Conservation (phyloP, 2,113 vertebrate genomes). For the Chauna torquata region DNA sequence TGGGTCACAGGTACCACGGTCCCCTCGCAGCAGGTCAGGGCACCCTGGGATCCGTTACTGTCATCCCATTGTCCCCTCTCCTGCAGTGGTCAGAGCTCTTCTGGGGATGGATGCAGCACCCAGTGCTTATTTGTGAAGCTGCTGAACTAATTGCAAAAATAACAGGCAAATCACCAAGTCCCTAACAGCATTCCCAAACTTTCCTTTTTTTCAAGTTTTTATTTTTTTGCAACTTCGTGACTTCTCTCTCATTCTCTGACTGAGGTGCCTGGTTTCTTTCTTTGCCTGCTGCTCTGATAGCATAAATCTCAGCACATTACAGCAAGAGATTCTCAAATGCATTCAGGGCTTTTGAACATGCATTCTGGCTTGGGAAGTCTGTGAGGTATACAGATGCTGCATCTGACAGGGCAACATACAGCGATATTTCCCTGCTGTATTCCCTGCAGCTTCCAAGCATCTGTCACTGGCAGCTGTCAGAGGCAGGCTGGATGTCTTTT, state of each 20-base stretch:
- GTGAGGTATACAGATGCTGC: neutral
- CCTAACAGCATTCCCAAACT: neutral
- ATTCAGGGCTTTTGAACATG: neutral
- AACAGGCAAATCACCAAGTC: neutral
- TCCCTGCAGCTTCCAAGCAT: neutral
- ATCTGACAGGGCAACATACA: accelerated
- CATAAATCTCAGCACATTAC: neutral
- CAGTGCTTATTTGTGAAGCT: neutral
- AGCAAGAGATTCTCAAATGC: neutral
- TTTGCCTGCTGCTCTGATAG: neutral
- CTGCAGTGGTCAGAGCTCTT: neutral
- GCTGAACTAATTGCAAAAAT: neutral
- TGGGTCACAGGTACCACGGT: neutral
- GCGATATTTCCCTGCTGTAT: neutral
- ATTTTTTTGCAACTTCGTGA: neutral
- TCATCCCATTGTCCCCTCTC: neutral
- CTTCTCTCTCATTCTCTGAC: neutral
- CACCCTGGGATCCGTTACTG: too few species aligned
- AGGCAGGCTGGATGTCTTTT: neutral
- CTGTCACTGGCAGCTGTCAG: neutral
- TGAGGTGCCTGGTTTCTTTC: neutral
- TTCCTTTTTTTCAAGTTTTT: neutral
- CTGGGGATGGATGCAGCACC: neutral
- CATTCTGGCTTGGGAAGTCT: neutral
- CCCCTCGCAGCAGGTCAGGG: neutral